A percentile compares a stretch with the other conserved stretches of the same genome.
These are phyloP conservation scores for zebrafish (Danio rerio) DNA, from an alignment of 2,113 vertebrate genomes.

Conservation along the genomic window GRCz12tu NC_133182.1:48512501-48513000, in stretches of 20 bases:
- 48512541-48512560: conserved; percentile 38
- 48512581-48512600: conserved; percentile 50
- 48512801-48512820: conserved; percentile 46
- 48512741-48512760: conserved; percentile 84
- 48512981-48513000: conserved; percentile 63
- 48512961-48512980: conserved; percentile 73
- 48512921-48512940: conserved; percentile 73
- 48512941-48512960: conserved; percentile 64
- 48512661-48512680: conserved; percentile 75
- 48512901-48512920: conserved; percentile 64
- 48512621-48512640: conserved; percentile 77
- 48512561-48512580: conserved; percentile 39
- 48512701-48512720: conserved; percentile 83
- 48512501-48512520: conserved; percentile 64
- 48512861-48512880: conserved; percentile 84
- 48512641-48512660: conserved; percentile 80
- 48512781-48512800: conserved; percentile 60
- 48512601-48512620: conserved; percentile 59
- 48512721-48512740: conserved; percentile 84
- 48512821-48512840: conserved; percentile 68
- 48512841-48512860: conserved; percentile 85
- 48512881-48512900: conserved; percentile 69
- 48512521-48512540: conserved; percentile 62
- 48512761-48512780: conserved; percentile 62
- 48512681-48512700: conserved; percentile 85